Evolutionary conservation across 2,888 invertebrate species (phyloP).

Genomic region (Petrophora chlorosata): DNA sequence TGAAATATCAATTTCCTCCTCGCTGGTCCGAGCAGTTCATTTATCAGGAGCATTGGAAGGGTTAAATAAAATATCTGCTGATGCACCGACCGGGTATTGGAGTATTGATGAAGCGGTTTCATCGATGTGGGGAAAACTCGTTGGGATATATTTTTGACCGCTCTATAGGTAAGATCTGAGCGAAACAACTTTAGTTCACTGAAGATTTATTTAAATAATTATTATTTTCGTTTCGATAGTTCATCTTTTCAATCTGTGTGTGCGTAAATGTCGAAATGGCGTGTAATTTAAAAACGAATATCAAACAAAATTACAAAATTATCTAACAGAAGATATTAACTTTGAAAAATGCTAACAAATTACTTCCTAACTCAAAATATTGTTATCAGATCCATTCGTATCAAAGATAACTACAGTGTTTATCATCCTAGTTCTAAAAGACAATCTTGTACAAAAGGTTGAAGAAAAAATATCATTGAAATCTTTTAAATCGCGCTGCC

Average conservation of each 20-base stretch:
- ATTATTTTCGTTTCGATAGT: too few species aligned
- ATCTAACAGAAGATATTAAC: too few species aligned
- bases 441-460: constrained; percentile 1
- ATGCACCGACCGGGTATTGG: constrained; percentile 1
- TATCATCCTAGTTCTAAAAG: background rate
- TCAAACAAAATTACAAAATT: too few species aligned
- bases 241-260: too few species aligned
- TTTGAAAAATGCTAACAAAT: too few species aligned
- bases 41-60: constrained; percentile 54
- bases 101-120: constrained; percentile 1
- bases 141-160: too few species aligned
- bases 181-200: too few species aligned
- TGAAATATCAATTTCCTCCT: constrained; percentile 75
- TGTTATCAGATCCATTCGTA: background rate
- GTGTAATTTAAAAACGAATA: too few species aligned
- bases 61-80: constrained; percentile 50
- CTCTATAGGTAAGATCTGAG: too few species aligned
- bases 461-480: constrained; percentile 12
- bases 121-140: background rate
- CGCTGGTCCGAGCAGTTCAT: constrained; percentile 62
- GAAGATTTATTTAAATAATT: too few species aligned
- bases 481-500: constrained; percentile 11
- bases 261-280: too few species aligned
- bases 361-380: too few species aligned
- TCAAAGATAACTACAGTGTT: background rate